Evolutionary conservation across 2,888 invertebrate genomes (phyloP).

Genomic region (Byasa hedistus): DNA sequence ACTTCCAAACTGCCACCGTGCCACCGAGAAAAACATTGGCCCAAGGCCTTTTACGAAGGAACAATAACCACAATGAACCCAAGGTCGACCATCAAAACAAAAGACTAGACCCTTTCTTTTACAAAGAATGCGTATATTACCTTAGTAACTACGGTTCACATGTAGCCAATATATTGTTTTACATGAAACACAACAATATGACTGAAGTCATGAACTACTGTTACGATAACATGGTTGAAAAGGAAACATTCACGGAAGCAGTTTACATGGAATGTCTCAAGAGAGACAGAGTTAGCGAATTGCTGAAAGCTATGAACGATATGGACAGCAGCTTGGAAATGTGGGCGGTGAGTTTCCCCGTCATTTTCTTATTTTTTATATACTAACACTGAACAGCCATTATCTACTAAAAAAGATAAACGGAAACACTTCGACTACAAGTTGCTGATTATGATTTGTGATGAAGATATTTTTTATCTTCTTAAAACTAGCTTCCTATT

Average conservation of each 20-base stretch:
- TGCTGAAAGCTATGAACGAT: conserved; percentile 83
- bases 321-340: conserved; percentile 83
- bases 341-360: conserved; percentile 81
- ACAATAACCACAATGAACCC: conserved; percentile 57
- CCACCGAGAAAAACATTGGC: conserved; percentile 64
- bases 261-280: conserved; percentile 85
- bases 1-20: conserved; percentile 65
- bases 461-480: too few species aligned
- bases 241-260: conserved; percentile 85
- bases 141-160: conserved; percentile 89
- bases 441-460: too few species aligned
- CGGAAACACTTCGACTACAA: too few species aligned
- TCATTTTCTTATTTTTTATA: too few species aligned
- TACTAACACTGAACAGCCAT: too few species aligned
- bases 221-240: conserved; percentile 83
- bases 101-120: conserved; percentile 79
- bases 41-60: conserved; percentile 68
- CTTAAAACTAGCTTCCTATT: too few species aligned
- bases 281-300: conserved; percentile 80
- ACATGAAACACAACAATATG: conserved; percentile 85
- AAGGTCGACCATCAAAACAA: conserved; percentile 59
- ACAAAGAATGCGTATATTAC: conserved; percentile 91
- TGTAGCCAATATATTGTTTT: conserved; percentile 86
- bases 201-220: conserved; percentile 85
- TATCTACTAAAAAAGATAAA: too few species aligned